Conservation (phyloP, 2,113 vertebrate genomes). For the Pelmatolapia mariae region DNA sequence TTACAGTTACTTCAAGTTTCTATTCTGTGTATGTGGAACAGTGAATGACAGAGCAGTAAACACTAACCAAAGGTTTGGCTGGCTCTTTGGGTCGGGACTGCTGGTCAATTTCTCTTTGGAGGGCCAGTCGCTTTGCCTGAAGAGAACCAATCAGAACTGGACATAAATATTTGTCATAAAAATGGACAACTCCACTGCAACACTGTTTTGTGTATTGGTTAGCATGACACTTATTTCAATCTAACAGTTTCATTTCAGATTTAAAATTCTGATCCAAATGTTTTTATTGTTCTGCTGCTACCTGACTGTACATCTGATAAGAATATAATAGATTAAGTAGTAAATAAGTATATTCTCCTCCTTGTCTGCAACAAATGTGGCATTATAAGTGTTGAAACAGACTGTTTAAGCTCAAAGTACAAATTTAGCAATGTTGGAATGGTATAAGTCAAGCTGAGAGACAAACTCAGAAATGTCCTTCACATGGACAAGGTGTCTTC, state of each 20-base stretch:
- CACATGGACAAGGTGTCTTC: not conserved
- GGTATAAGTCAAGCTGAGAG: not conserved
- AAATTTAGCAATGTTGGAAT: not conserved
- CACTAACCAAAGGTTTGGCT: slow-evolving; percentile 8
- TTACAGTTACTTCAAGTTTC: not conserved
- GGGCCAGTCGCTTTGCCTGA: slow-evolving; percentile 1
- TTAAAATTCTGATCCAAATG: not conserved
- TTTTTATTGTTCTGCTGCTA: not conserved
- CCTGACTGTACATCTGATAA: not conserved
- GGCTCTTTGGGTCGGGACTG: not conserved
- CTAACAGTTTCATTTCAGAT: not conserved
- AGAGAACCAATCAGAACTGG: not conserved
- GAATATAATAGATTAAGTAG: not conserved
- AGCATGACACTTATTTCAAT: not conserved
- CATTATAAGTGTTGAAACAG: not conserved
- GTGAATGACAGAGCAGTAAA: not conserved
- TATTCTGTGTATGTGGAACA: not conserved
- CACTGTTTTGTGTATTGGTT: not conserved
- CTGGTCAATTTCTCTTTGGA: slow-evolving; percentile 36
- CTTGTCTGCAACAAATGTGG: fast-evolving
- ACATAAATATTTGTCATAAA: not conserved
- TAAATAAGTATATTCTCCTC: not conserved
- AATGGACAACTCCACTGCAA: not conserved
- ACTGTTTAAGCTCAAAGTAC: not conserved
- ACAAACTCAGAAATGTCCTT: not conserved